These are phyloP conservation scores for Drosophila pallidifrons DNA, from an alignment of 1,140 invertebrate genomes.

Conservation along the genomic window DNA sequence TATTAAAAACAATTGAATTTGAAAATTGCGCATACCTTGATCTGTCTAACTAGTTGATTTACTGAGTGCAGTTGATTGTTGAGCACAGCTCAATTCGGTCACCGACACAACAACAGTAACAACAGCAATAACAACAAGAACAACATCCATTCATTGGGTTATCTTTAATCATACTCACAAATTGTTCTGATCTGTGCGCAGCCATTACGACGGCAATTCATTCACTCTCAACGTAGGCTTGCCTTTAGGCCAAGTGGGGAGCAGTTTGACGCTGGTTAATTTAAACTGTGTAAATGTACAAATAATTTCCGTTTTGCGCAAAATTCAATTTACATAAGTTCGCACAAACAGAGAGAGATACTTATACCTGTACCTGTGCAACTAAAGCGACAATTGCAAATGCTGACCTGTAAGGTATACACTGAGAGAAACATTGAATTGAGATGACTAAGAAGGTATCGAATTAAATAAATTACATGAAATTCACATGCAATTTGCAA, in stretches of 20 bases:
- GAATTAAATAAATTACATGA: no score
- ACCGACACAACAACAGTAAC: neutral
- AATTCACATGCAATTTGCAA: no score
- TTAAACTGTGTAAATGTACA: constrained; percentile 79
- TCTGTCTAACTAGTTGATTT: constrained; percentile 9
- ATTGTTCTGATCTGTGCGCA: constrained; percentile 45
- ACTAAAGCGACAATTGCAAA: constrained; percentile 12
- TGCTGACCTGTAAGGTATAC: constrained; percentile 25
- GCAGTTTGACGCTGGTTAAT: constrained; percentile 51
- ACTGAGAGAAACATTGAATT: constrained; percentile 33
- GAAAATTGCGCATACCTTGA: constrained; percentile 8
- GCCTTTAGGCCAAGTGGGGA: neutral
- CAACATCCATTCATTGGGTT: constrained; percentile 37
- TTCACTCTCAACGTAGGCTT: constrained; percentile 14
- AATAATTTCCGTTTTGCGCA: constrained; percentile 77
- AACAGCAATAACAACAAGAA: neutral
- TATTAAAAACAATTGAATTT: constrained; percentile 5
- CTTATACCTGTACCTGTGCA: constrained; percentile 6
- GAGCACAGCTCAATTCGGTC: constrained; percentile 36
- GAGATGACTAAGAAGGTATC: no score
- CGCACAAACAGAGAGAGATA: constrained; percentile 4
- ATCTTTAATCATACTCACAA: constrained; percentile 46
- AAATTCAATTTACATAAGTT: constrained; percentile 48
- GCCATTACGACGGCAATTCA: constrained; percentile 40
- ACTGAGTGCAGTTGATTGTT: constrained; percentile 31